phyloP scores from a whole-genome alignment of 2,113 vertebrate species.

The Cynopterus brachyotis region DNA sequence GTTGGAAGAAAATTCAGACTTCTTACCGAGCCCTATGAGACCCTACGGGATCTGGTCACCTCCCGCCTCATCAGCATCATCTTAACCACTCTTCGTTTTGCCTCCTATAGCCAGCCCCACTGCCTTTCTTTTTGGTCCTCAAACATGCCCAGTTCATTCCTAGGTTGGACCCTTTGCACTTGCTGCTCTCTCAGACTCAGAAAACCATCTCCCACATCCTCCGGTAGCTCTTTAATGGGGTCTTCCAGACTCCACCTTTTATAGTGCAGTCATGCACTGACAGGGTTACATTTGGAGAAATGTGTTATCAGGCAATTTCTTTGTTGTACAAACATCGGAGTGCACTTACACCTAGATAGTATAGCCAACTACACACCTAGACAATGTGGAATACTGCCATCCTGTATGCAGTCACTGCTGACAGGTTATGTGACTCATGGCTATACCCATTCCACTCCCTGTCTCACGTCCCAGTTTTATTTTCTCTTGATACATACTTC shows the following conservation, averaged over 20 bases:
- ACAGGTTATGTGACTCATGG: too few relatives aligned
- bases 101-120: background rate
- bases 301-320: background rate
- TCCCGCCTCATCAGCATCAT: background rate
- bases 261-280: background rate
- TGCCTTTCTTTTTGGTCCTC: background rate
- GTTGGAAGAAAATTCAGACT: background rate
- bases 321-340: background rate
- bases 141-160: background rate
- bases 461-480: background rate
- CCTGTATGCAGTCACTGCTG: background rate
- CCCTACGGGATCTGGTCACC: background rate
- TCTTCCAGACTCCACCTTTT: background rate
- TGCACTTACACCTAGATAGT: background rate
- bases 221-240: accelerated
- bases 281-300: background rate
- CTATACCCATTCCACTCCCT: background rate
- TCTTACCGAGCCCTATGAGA: background rate
- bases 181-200: background rate
- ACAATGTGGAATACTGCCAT: too few relatives aligned
- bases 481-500: background rate
- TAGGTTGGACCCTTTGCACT: background rate
- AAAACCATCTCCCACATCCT: background rate
- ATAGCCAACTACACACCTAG: background rate
- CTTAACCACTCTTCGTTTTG: too few relatives aligned